These are phyloP conservation scores for Zophobas atratus DNA, from an alignment of 1,140 invertebrate species.

Conservation along the genomic window DNA sequence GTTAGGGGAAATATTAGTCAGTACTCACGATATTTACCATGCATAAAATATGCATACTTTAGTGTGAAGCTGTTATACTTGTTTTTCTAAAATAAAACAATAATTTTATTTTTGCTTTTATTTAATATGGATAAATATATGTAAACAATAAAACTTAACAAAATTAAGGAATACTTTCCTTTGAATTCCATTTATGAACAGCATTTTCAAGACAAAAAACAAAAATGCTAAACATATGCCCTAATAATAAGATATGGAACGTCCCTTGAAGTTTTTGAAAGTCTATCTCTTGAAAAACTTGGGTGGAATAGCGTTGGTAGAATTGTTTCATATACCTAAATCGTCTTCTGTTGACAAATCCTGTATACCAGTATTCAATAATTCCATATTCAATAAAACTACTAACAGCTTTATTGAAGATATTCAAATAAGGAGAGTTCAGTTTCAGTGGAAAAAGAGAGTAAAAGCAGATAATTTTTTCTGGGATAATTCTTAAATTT, in stretches of 20 bases:
- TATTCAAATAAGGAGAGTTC: constrained; percentile 17
- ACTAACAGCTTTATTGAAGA: not conserved
- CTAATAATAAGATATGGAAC: constrained; percentile 24
- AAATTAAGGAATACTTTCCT: not conserved
- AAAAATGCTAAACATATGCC: not conserved
- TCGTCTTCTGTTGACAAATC: not conserved
- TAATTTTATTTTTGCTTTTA: too few species aligned
- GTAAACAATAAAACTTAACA: too few species aligned
- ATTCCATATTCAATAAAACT: constrained; percentile 30
- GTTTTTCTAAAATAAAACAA: too few species aligned
- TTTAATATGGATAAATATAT: too few species aligned
- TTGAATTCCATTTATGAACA: not conserved
- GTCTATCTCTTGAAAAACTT: constrained; percentile 8
- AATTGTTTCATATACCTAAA: constrained; percentile 13
- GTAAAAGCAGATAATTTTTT: constrained; percentile 27
- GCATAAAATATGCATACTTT: too few species aligned
- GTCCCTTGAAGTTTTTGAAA: constrained; percentile 34
- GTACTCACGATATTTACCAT: too few species aligned
- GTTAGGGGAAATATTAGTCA: too few species aligned
- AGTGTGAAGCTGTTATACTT: too few species aligned
- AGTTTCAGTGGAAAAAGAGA: constrained; percentile 11
- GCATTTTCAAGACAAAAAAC: constrained; percentile 10
- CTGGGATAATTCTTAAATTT: constrained; percentile 15
- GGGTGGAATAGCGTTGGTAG: not conserved
- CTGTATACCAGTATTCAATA: constrained; percentile 25